Base-by-base conservation (phyloP, 1,140 invertebrate genomes). In the Heliothis virescens region DNA sequence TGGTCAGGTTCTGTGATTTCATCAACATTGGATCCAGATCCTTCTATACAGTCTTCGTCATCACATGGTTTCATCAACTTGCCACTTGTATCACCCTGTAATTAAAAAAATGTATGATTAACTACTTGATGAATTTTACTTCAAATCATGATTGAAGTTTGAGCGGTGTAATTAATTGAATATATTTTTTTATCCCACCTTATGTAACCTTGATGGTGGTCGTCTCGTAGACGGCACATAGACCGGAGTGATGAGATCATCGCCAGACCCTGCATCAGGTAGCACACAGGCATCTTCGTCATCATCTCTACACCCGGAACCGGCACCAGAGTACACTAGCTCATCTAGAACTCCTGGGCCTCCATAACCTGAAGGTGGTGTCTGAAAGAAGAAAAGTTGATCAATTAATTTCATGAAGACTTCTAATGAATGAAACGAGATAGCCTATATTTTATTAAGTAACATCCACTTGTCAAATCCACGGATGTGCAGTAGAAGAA, bases 221-320 rank as follows among this genome's bases (percentile, higher is more conserved):
- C 97, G 96, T 81, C 96, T 96, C 26, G 98, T 98, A 4, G 97
- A 97, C 18, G 98, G 97, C 13, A 98, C 97, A 93, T 98, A 98
- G 0, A 98, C 98, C 0, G 98, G 98, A 0, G 98, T 99, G 71
- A 99, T 98, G 15, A 99, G 95, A 89, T 99, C 98, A 90, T 98
- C 98, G 87, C 97, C 97, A 71, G 97, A 97, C 52, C 97, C 97
- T 15, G 97, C 96, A 84, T 98, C 97, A 67, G 97, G 97, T 53
- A 97, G 95, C 9, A 98, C 97, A 41, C 97, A 97, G 85, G 98
- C 98, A 89, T 98, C 97, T 85, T 97, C 97, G 90, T 99, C 98
- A 88, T 98, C 97, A 80, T 97, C 97, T 47, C 97, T 96, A 90
- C 98, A 98, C 0, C 98, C 98, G 15, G 98, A 98, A 12, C 98